Base-by-base conservation (phyloP, 1,140 invertebrate species). In the Gryon sp. region DNA sequence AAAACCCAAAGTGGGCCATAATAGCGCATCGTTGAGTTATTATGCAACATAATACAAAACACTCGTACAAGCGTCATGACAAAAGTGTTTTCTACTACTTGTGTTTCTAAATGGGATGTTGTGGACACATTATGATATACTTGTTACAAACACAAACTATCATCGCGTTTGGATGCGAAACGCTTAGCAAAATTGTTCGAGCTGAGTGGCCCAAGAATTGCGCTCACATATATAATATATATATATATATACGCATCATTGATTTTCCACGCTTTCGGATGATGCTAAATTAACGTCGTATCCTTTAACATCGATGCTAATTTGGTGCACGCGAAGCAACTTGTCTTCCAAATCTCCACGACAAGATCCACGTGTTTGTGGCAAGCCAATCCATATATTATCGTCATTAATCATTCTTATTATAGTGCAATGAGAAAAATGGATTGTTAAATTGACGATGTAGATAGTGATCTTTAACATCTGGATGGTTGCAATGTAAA, bases 251-350 rank as follows among this genome's bases (percentile, higher is more conserved):
- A 16, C 40, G 28, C 55, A 15, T 50, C 60, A 65, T 65, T 34
- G 60, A 65, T 52, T 65, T 50, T 28, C 59, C n/a, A 41, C 24
- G 48, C 43, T 60, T 46, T 46, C 22, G 57, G 20, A 28, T 52
- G 7, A 63, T 63, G 32, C 59, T 38, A 50, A 63, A 63, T 63
- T 63, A 46, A 15, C 6, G 34, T 14, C 12, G 19, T 34, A 46
- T 59, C 55, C 28, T 59, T 46, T 59, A 57, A 46, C 55, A 41
- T 59, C 40, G 55, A 50, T 52, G 45, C 45, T 63, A 52, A 63
- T 63, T 63, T 63, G 45, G 59, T 50, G 45, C 59, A 63, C 36
- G 59, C 34, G 45, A 63, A 45, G 52, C 59, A 63, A 63, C 57
- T 62, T 48, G 43, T 62, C 57, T 62, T 62, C 20, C 43, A 12